Conservation (phyloP, 1,140 invertebrate species). For the Anoplophora glabripennis region DNA sequence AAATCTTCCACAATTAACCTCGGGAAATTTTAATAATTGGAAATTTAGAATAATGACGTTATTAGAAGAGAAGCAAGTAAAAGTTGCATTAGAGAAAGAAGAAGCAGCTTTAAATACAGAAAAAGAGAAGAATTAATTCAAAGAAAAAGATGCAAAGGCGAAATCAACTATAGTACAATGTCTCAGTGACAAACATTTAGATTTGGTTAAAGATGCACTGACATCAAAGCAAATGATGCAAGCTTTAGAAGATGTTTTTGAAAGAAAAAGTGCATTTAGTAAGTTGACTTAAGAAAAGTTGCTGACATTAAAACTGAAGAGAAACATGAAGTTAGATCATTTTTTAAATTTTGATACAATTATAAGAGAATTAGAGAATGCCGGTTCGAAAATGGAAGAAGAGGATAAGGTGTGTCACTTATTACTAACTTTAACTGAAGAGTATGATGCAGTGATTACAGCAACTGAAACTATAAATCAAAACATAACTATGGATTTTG, state of each 20-base stretch:
- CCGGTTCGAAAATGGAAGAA: conserved; percentile 47
- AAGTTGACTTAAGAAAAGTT: conserved; percentile 21
- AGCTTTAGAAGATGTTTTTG: conserved; percentile 21
- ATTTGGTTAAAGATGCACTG: conserved; percentile 18
- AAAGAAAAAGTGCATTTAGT: conserved; percentile 21
- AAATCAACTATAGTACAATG: conserved; percentile 20
- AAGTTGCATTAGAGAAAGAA: conserved; percentile 6
- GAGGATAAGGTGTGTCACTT: conserved; percentile 44
- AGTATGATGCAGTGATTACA: conserved; percentile 44
- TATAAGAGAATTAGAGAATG: conserved; percentile 26
- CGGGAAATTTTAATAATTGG: conserved; percentile 11
- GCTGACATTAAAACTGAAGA: conserved; percentile 18
- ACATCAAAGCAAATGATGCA: conserved; percentile 22
- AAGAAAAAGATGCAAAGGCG: conserved; percentile 15
- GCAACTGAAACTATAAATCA: conserved; percentile 47
- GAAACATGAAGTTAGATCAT: conserved; percentile 25
- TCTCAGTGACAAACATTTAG: conserved; percentile 18
- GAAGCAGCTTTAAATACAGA: conserved; percentile 1
- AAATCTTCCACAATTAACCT: not conserved
- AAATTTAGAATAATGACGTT: conserved; percentile 15
- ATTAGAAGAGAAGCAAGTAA: conserved; percentile 15
- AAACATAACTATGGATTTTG: conserved; percentile 46
- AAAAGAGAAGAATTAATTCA: conserved; percentile 12
- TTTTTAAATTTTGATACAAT: conserved; percentile 28
- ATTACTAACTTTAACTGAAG: conserved; percentile 40